phyloP scores from a whole-genome alignment of 2,888 invertebrate species.

The Entomobrya multifasciata region DNA sequence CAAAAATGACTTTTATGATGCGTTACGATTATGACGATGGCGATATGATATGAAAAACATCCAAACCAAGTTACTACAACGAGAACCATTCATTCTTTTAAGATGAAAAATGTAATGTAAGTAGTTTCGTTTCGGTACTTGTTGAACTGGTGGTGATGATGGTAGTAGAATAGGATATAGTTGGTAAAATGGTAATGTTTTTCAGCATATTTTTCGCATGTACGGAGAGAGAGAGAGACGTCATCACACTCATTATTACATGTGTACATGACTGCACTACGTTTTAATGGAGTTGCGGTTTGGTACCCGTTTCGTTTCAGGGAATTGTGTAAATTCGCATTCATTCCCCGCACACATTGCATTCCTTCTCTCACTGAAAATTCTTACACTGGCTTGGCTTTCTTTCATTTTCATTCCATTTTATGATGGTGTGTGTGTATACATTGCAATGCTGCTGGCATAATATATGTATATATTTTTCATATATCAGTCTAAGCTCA shows the following conservation, averaged over 20 bases:
- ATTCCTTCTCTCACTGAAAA: too few species aligned
- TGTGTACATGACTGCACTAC: slow-evolving; percentile 11
- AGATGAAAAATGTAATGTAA: too few species aligned
- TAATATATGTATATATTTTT: too few species aligned
- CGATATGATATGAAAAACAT: too few species aligned
- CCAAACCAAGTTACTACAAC: background rate
- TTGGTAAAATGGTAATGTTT: background rate
- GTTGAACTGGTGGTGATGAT: slow-evolving; percentile 19
- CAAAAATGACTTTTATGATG: slow-evolving; percentile 18
- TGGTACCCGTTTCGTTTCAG: slow-evolving; percentile 1
- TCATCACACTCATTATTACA: slow-evolving; percentile 7
- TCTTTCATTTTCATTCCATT: too few species aligned
- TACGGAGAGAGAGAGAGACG: background rate
- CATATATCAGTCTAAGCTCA: too few species aligned
- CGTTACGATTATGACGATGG: slow-evolving; percentile 11
- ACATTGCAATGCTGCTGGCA: too few species aligned
- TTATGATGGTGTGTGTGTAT: too few species aligned
- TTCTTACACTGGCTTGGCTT: too few species aligned
- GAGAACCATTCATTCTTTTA: background rate
- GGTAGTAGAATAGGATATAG: background rate
- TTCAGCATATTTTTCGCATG: background rate
- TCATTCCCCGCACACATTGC: background rate
- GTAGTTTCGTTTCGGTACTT: background rate
- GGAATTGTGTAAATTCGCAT: background rate
- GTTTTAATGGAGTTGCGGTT: slow-evolving; percentile 33